Evolutionary conservation across 2,113 vertebrate species (phyloP).

Genomic region (Cyprinodon tularosa): DNA sequence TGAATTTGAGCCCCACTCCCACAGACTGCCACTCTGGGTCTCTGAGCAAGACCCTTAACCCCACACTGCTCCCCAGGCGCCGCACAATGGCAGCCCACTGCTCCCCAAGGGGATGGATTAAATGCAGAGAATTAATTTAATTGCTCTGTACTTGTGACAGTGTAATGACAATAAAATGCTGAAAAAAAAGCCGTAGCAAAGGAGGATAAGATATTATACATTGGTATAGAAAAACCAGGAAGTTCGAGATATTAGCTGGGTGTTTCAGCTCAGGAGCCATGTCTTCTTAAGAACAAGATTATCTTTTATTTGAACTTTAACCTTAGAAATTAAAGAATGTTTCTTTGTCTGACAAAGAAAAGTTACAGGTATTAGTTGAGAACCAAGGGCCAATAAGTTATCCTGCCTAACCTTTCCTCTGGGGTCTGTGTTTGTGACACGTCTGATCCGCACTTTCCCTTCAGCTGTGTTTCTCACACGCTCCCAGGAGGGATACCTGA

Average conservation of each 20-base stretch:
- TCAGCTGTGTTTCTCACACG: neutral
- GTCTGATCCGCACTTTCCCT: neutral
- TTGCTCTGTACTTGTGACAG: too few species aligned
- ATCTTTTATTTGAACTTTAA: neutral
- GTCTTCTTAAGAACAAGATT: constrained; percentile 1
- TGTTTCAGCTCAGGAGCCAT: neutral
- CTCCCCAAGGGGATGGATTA: too few species aligned
- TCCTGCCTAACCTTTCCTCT: neutral
- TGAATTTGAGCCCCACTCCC: too few species aligned
- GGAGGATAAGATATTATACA: neutral
- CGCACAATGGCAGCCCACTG: too few species aligned
- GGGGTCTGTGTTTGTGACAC: neutral
- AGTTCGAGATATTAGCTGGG: neutral
- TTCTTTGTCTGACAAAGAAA: neutral
- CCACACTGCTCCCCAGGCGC: too few species aligned
- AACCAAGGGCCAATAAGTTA: constrained; percentile 2
- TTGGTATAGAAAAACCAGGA: neutral
- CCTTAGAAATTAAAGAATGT: neutral
- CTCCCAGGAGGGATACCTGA: constrained; percentile 1
- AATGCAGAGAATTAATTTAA: too few species aligned
- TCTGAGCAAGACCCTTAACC: too few species aligned
- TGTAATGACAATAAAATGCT: too few species aligned
- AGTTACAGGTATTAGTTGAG: neutral
- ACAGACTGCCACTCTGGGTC: too few species aligned
- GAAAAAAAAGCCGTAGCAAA: neutral